These are phyloP conservation scores for Aphaenogaster rudis DNA, from an alignment of 1,140 invertebrate species.

Conservation along the genomic window DNA sequence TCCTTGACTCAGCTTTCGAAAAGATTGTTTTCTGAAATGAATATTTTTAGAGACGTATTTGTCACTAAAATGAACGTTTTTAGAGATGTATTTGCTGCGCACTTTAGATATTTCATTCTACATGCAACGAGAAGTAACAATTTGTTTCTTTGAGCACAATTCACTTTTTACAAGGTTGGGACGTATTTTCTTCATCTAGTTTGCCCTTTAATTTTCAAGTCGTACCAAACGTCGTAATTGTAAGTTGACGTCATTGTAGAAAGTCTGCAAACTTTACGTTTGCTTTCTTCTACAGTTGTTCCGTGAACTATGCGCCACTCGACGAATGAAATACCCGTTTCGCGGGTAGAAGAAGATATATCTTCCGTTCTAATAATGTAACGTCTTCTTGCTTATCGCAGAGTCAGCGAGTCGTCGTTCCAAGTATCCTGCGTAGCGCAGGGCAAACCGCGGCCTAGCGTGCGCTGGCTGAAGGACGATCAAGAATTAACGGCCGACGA, in stretches of 20 bases:
- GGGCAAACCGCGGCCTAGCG: slow-evolving; percentile 94
- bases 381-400: slow-evolving; percentile 76
- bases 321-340: slow-evolving; percentile 6
- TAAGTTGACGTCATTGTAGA: slow-evolving; percentile 18
- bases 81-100: neutral
- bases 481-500: slow-evolving; percentile 91
- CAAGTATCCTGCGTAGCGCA: slow-evolving; percentile 94
- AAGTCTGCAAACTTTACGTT: slow-evolving; percentile 35
- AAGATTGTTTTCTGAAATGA: neutral
- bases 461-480: slow-evolving; percentile 96
- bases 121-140: neutral
- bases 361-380: slow-evolving; percentile 56
- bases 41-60: neutral
- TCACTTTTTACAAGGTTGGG: neutral
- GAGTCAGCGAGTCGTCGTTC: slow-evolving; percentile 94
- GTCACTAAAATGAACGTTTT: too few relatives aligned
- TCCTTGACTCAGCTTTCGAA: neutral
- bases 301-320: neutral
- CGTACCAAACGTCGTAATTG: neutral
- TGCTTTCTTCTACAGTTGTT: slow-evolving; percentile 26
- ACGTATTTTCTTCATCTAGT: slow-evolving; percentile 10
- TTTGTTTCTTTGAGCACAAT: slow-evolving; percentile 19
- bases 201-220: slow-evolving; percentile 38
- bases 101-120: neutral
- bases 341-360: slow-evolving; percentile 40